Conservation (phyloP, 2,797 vertebrate species). For the Eutrigla gurnardus region DNA sequence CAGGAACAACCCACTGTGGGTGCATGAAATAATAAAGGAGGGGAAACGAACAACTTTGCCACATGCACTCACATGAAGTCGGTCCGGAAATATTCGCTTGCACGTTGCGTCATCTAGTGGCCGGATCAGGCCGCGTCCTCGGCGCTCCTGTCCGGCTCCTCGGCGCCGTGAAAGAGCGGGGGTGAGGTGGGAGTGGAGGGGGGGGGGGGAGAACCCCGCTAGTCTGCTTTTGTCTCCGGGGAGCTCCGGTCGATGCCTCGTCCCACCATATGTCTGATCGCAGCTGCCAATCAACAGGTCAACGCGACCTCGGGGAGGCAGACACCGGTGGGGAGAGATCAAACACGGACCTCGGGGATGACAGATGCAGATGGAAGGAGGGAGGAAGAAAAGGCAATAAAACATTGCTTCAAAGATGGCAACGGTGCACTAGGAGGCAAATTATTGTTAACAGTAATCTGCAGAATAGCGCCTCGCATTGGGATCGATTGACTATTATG, state of each 20-base stretch:
- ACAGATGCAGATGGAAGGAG: constrained; percentile 81
- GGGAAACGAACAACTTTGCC: constrained; percentile 24
- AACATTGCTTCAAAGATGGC: constrained; percentile 85
- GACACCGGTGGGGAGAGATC: constrained; percentile 81
- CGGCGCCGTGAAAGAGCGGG: constrained; percentile 24
- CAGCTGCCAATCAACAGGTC: constrained; percentile 89
- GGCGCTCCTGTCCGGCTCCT: constrained; percentile 26
- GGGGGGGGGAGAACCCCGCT: constrained; percentile 56
- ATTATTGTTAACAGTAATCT: constrained; percentile 87
- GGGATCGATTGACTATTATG: constrained; percentile 86
- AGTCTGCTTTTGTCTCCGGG: constrained; percentile 80
- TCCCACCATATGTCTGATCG: constrained; percentile 87
- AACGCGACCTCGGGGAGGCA: constrained; percentile 83
- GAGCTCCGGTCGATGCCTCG: constrained; percentile 83
- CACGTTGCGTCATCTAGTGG: constrained; percentile 83
- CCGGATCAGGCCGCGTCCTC: neutral
- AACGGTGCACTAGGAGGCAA: constrained; percentile 82
- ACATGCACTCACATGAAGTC: neutral
- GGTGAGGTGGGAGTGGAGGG: neutral
- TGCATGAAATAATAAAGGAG: neutral
- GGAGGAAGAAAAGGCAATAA: constrained; percentile 82
- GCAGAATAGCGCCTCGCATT: constrained; percentile 83
- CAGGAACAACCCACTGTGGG: neutral
- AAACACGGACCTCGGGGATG: constrained; percentile 84
- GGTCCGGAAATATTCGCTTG: constrained; percentile 60